These are phyloP conservation scores for Harpagus bidentatus DNA, from an alignment of 2,113 vertebrate species.

Conservation along the genomic window DNA sequence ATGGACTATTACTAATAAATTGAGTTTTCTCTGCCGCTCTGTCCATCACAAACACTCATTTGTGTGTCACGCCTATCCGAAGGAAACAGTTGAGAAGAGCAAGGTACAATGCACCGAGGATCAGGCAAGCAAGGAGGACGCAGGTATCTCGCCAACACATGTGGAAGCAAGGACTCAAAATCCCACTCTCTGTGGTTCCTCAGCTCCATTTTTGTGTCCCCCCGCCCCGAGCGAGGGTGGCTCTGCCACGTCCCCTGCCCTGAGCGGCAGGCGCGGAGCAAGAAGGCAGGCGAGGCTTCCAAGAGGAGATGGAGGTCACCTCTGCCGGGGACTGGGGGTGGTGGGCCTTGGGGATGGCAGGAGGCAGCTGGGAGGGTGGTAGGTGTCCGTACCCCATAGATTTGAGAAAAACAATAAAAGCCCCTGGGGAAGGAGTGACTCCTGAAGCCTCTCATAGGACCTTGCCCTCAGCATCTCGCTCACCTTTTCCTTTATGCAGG, in stretches of 20 bases:
- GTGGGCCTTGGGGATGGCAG: accelerated
- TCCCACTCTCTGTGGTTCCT: background rate
- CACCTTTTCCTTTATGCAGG: background rate
- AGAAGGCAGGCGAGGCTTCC: background rate
- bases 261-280: background rate
- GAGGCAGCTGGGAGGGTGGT: background rate
- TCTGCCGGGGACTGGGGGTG: background rate
- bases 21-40: background rate
- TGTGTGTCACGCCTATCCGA: background rate
- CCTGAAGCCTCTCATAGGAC: background rate
- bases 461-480: background rate
- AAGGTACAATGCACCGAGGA: background rate
- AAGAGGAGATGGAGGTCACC: background rate
- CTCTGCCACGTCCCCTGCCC: background rate
- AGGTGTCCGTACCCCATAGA: background rate
- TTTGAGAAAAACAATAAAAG: background rate
- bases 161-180: background rate
- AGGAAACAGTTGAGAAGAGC: background rate
- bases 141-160: background rate
- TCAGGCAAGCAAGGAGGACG: background rate
- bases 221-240: no score
- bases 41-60: background rate
- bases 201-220: background rate
- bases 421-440: background rate
- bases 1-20: background rate